These are phyloP conservation scores for Zygogramma bicolorata DNA, from an alignment of 2,888 invertebrate species.

Conservation along the genomic window DNA sequence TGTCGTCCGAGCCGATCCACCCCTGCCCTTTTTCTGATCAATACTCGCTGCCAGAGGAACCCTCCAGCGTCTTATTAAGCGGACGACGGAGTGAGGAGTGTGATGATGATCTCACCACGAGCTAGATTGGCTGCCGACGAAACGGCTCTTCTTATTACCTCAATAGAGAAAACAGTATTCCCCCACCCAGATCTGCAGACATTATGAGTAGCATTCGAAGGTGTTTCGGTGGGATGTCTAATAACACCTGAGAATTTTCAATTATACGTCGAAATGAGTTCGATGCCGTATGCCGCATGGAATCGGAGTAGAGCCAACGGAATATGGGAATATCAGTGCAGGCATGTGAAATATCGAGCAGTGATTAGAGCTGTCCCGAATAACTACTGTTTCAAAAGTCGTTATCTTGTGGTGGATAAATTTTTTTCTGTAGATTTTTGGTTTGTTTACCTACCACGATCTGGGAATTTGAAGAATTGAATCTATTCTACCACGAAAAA, in stretches of 20 bases:
- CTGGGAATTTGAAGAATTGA: too few species aligned
- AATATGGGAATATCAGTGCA: too few species aligned
- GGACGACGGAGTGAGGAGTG: constrained; percentile 53
- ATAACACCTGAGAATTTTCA: not conserved
- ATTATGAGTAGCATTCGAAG: constrained; percentile 23
- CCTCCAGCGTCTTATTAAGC: constrained; percentile 60
- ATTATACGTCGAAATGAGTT: not conserved
- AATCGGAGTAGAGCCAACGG: not conserved
- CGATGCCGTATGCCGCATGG: not conserved
- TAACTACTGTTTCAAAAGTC: too few species aligned
- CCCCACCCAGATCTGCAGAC: constrained; percentile 29
- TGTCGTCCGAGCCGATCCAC: constrained; percentile 20
- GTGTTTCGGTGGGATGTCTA: not conserved
- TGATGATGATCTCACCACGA: constrained; percentile 57
- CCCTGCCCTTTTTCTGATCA: constrained; percentile 54
- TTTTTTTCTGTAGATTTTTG: too few species aligned
- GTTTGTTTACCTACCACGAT: too few species aligned
- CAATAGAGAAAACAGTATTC: constrained; percentile 35
- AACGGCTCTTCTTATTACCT: constrained; percentile 44
- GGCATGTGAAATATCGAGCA: too few species aligned
- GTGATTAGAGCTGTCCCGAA: too few species aligned
- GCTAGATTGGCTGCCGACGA: constrained; percentile 43
- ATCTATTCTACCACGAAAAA: too few species aligned
- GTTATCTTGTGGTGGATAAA: too few species aligned
- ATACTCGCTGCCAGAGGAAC: constrained; percentile 58